A percentile compares a stretch with the other conserved stretches of the same genome.
Evolutionary conservation across 2,888 invertebrate species (phyloP).

Genomic region (Octonoba sinensis): DNA sequence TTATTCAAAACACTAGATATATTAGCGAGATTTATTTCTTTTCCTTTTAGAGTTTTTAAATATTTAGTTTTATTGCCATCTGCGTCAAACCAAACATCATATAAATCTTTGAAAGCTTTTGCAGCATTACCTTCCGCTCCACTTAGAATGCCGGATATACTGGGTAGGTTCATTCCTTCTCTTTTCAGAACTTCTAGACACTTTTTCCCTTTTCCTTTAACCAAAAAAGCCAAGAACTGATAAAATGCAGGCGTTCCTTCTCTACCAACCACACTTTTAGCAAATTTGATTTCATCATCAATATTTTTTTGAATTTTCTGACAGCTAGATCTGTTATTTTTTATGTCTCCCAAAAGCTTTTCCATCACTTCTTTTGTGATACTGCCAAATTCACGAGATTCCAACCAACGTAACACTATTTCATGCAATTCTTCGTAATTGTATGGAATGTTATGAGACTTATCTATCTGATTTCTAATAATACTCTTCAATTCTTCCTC

Average conservation of each 20-base stretch:
- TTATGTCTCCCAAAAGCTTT: conserved; percentile 30
- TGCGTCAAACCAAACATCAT: conserved; percentile 17
- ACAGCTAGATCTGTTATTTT: conserved; percentile 27
- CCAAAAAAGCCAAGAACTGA: conserved; percentile 34
- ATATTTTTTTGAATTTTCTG: conserved; percentile 18
- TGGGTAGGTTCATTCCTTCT: conserved; percentile 13
- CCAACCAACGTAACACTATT: conserved; percentile 28
- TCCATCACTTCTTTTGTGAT: background rate
- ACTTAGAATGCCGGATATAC: background rate
- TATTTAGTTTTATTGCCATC: no score
- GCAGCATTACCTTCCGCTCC: conserved; percentile 10
- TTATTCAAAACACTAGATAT: conserved; percentile 22
- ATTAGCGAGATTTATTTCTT: conserved; percentile 12
- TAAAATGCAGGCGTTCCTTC: conserved; percentile 25
- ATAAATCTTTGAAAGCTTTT: conserved; percentile 18
- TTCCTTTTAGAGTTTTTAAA: conserved; percentile 6
- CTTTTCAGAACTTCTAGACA: conserved; percentile 32
- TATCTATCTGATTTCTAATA: conserved; percentile 25
- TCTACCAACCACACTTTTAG: conserved; percentile 34
- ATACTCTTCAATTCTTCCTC: conserved; percentile 18
- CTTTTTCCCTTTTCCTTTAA: conserved; percentile 25
- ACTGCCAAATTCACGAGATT: conserved; percentile 27
- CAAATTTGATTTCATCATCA: conserved; percentile 32
- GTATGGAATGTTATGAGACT: conserved; percentile 23
- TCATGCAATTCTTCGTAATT: conserved; percentile 31